These are phyloP conservation scores for Camponotus fellah DNA, from an alignment of 2,888 invertebrate genomes.

Conservation along the genomic window DNA sequence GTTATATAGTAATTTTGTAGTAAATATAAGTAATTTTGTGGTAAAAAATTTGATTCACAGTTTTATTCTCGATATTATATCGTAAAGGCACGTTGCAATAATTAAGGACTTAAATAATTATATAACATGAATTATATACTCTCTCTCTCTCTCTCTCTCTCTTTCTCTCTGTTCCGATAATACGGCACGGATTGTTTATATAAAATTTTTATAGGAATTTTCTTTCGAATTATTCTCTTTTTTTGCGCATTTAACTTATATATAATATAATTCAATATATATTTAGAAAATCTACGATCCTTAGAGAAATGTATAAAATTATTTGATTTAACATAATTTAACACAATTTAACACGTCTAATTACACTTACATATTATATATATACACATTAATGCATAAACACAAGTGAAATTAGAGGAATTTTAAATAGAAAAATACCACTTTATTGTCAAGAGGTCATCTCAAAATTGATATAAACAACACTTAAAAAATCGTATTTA, in stretches of 20 bases:
- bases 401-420: slow-evolving; percentile 18
- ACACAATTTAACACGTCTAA: slow-evolving; percentile 6
- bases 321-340: background rate
- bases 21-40: background rate
- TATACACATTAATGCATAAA: slow-evolving; percentile 13
- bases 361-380: slow-evolving; percentile 6
- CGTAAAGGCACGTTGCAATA: slow-evolving; percentile 22
- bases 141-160: too few relatives aligned
- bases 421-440: background rate
- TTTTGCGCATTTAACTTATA: slow-evolving; percentile 12
- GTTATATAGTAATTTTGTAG: background rate
- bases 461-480: background rate
- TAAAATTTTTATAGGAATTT: slow-evolving; percentile 25
- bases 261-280: background rate
- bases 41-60: slow-evolving; percentile 31
- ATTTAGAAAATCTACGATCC: slow-evolving; percentile 12
- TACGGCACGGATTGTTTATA: slow-evolving; percentile 28
- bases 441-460: background rate
- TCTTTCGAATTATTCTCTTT: background rate
- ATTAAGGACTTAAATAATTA: slow-evolving; percentile 31
- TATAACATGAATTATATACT: slow-evolving; percentile 16
- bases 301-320: background rate
- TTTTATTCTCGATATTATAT: slow-evolving; percentile 21
- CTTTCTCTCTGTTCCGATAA: background rate
- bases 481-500: slow-evolving; percentile 8